Evolutionary conservation across 2,888 invertebrate species (phyloP), one percentile per base, ranked within the genome.

Genomic region (Theretra japonica): DNA sequence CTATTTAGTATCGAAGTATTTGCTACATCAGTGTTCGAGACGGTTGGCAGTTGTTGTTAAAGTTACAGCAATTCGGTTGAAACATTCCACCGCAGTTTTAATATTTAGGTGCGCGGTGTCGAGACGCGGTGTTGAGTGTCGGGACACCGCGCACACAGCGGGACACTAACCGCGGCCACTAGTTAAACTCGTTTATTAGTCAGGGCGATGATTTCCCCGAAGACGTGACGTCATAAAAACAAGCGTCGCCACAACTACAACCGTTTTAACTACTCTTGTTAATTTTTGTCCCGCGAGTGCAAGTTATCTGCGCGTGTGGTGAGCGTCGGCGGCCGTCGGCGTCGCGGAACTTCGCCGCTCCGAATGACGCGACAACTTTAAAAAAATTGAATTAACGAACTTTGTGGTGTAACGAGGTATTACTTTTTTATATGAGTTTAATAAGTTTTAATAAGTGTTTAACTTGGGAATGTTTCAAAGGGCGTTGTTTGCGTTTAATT

Each of bases 371-470:
- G 1, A 30, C 30, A 60, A 33, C 60, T 33, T 60, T 19, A 6
- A 53, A 60, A 60, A 60, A 65, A 65, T 41, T 23, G 65, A 65
- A 65, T 48, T 65, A 21, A 48, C 33, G 30, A 65, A 65, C 65
- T 48, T 65, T 65, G 41, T 6, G 23, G 23, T 41, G 41, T 65
- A 6, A 19, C 2, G 5, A 33, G 15, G 17, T n/a, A 65, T 15
- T 41, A 48, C 5, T 17, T 41, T 48, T 48, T 65, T 41, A 65
- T 48, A 17, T 23, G 23, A 23, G 41, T 41, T 65, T 65, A 65
- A 65, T 23, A 65, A 65, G 53, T 53, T 53, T 2, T 0, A 0
- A 65, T 23, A 65, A 65, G 53, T 53, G 19, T 2, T 0, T 0
- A 6, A n/a, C 53, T 53, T 1, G n/a, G 19, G n/a, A n/a, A 53